A percentile compares a stretch with the other conserved stretches of the same genome.
phyloP scores from a whole-genome alignment of 2,113 vertebrate species.

The Nasalis larvatus region DNA sequence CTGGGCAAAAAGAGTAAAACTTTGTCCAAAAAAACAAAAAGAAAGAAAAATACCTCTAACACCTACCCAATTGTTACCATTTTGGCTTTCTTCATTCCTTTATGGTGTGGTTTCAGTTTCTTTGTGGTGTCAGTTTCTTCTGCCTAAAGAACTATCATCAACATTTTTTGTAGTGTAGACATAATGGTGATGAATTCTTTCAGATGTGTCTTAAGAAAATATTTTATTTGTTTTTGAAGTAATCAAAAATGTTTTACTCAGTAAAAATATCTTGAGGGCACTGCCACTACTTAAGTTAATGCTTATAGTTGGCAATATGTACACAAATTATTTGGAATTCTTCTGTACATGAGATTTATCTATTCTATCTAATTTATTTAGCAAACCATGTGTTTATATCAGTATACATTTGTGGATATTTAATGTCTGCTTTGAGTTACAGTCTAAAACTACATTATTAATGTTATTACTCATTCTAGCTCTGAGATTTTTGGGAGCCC shows the following conservation, averaged over 20 bases:
- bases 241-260: not conserved
- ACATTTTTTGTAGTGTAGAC: not conserved
- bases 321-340: not conserved
- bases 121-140: not conserved
- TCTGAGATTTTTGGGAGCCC: not conserved
- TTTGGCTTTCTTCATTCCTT: not conserved
- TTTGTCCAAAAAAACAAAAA: no score
- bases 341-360: not conserved
- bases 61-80: not conserved
- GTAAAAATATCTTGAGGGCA: not conserved
- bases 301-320: not conserved
- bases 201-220: not conserved
- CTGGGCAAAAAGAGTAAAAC: no score
- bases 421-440: not conserved
- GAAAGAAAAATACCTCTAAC: not conserved
- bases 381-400: not conserved
- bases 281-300: not conserved
- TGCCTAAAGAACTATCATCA: not conserved
- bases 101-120: not conserved
- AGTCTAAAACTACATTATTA: not conserved
- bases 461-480: not conserved
- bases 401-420: not conserved
- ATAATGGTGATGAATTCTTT: not conserved
- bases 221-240: not conserved
- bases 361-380: not conserved